Base-by-base conservation (phyloP, 2,797 vertebrate species). In the Manis crassicaudata region DNA sequence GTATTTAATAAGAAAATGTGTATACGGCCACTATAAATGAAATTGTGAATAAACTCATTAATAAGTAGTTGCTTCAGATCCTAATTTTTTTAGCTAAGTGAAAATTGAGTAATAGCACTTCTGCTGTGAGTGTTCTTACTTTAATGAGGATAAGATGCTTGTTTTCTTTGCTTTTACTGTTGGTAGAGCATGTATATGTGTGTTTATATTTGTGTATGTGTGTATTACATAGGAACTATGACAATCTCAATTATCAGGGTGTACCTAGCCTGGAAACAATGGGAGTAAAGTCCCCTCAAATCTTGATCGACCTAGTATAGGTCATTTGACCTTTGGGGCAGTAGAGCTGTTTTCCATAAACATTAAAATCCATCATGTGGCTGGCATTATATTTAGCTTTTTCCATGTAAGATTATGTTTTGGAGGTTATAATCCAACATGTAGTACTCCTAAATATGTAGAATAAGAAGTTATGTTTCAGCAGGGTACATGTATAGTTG, bases 1-100 rank as follows among this genome's bases (percentile, higher is more conserved):
- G 18, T 89, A 25, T 83, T 92, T 80, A 85, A 12, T 94, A 85
- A 90, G 83, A 85, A 85, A 97, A 46, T n/a, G 58, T 72, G 13
- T 62, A 17, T 70, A 6, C 2, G 27, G 9, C 85, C 50, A 77
- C 25, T 60, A 0, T 83, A 80, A 86, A 52, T 90, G 43, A 91
- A 92, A 96, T 80, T 37, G 3, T 68, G 62, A 79, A 37, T 72
- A 70, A 63, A 63, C 73, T 94, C 23, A 84, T 65, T 37, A 37
- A 5, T 63, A 76, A 50, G 17, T 60, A 70, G 32, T 93, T 93
- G 54, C 32, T 80, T 96, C 62, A 65, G 46, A 92, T 77, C 92
- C n/a, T 67, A 8, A 85, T 93, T 80, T 73, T 87, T 70, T 79
- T 58, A 77, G 75, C 82, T 32, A 18, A 91, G 54, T 52, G 43